Evolutionary conservation across 2,113 vertebrate genomes (phyloP).

Genomic region (Colaptes auratus): DNA sequence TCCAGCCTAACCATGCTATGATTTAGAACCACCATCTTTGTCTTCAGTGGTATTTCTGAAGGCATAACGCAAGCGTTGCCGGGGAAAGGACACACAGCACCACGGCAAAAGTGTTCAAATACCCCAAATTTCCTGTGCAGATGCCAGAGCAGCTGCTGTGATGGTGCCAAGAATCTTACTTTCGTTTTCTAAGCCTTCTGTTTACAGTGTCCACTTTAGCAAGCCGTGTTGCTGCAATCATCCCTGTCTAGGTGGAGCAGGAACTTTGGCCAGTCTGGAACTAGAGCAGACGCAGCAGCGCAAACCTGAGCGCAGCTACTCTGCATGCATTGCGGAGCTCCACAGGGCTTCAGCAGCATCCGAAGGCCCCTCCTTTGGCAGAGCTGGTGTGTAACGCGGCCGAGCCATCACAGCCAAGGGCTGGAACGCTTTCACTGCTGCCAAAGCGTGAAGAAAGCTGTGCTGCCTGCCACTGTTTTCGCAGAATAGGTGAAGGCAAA

Average conservation of each 20-base stretch:
- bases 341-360: background rate
- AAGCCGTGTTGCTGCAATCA: accelerated
- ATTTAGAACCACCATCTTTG: background rate
- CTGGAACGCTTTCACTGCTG: accelerated
- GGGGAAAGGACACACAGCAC: background rate
- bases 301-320: background rate
- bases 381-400: accelerated
- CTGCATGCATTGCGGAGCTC: accelerated
- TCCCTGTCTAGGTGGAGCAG: background rate
- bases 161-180: background rate
- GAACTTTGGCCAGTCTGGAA: background rate
- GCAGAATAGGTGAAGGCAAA: accelerated
- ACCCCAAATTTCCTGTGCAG: background rate
- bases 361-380: background rate
- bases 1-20: background rate
- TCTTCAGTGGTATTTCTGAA: background rate
- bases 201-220: background rate
- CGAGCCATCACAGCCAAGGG: accelerated
- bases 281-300: background rate
- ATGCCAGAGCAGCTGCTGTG: background rate
- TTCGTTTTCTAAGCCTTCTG: background rate
- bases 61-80: background rate
- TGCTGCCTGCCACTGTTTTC: background rate
- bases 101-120: background rate
- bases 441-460: accelerated